Conservation (phyloP, 2,888 invertebrate species). For the Helleia helle region DNA sequence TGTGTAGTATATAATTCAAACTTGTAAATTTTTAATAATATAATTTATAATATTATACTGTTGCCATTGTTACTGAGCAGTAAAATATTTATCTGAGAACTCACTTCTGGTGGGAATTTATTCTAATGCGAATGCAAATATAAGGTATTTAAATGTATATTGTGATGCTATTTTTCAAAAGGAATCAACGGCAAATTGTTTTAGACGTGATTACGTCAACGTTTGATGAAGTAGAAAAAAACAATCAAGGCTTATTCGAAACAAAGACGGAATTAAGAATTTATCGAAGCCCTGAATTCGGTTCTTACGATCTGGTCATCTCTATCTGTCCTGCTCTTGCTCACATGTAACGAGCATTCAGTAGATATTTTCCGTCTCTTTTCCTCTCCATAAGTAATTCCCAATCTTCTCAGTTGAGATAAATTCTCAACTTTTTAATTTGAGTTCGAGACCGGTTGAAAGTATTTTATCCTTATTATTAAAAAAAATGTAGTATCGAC, state of each 20-base stretch:
- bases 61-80: background rate
- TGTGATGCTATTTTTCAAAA: background rate
- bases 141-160: background rate
- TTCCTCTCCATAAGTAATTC: slow-evolving; percentile 16
- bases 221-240: background rate
- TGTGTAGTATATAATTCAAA: too few relatives aligned
- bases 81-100: slow-evolving; percentile 5
- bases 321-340: slow-evolving; percentile 36
- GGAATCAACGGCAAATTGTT: background rate
- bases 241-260: slow-evolving; percentile 17
- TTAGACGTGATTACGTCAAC: background rate
- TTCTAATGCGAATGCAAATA: background rate
- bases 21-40: too few relatives aligned
- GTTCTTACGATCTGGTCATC: slow-evolving; percentile 13
- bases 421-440: slow-evolving; percentile 6
- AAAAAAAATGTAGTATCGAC: too few relatives aligned
- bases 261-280: slow-evolving; percentile 12
- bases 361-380: slow-evolving; percentile 24
- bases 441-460: background rate
- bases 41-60: too few relatives aligned
- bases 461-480: background rate
- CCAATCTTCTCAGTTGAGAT: background rate
- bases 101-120: slow-evolving; percentile 1
- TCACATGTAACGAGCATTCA: slow-evolving; percentile 20
- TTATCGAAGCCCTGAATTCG: slow-evolving; percentile 6